Base-by-base conservation (phyloP, 37 sponge, comb jelly and placozoan species). In the Petrosia ficiformis region DNA sequence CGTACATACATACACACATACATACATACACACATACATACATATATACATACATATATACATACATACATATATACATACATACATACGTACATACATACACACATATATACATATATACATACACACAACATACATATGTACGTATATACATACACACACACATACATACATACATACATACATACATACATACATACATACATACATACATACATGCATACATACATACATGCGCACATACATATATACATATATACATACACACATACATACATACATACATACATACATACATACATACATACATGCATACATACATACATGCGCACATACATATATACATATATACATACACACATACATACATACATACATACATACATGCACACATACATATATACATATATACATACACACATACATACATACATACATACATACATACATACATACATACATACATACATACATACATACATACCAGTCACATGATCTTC, bases 401-500 rank as follows among this genome's bases (percentile, higher is more conserved):
- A 14, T 48, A 48, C 14, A 19, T 8, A 48, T 48, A 48, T 19
- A 48, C 14, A 48, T 19, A 8, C 14, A 48, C 14, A 48, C 14
- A 48, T 19, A 48, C 8, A 19, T 48, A 48, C 14, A 19, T 19
- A 14, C 8, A 14, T 14, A 19, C 14, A 48, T 48, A 14, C 14
- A 48, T 48, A 19, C 14, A 48, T 48, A 48, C 8, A 48, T 48
- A 48, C 8, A 8, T 48, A 48, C 14, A 48, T 48, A 48, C 8
- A 48, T 19, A 19, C 14, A 48, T 48, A 19, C 8, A 14, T 19
- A 14, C 54, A 19, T 48, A 48, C 14, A 14, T 14, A 19, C 54
- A 48, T 48, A 22, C 92, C 92, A 29, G 92, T 92, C 39, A 92
- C 92, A 3, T 82, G 92, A 57, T 92, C 92, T 40, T 92, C 92